These are phyloP conservation scores for Drosophila barbarae DNA, from an alignment of 2,888 invertebrate species.

Conservation along the genomic window DNA sequence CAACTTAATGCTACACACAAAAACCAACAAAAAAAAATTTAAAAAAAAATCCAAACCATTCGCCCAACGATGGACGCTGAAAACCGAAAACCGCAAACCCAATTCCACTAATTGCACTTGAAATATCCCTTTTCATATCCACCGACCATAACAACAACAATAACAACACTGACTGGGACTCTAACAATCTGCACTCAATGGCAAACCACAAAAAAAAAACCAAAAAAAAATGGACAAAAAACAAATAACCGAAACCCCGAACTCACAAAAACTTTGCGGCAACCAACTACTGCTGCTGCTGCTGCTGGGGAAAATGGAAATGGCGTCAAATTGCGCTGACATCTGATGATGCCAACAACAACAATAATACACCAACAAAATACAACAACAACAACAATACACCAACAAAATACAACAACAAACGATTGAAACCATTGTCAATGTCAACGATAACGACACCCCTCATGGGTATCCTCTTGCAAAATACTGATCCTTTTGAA, in stretches of 20 bases:
- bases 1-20: constrained; percentile 33
- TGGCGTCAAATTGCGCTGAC: constrained; percentile 78
- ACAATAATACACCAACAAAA: constrained; percentile 5
- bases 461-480: constrained; percentile 4
- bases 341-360: constrained; percentile 70
- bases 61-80: constrained; percentile 42
- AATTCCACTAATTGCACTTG: constrained; percentile 76
- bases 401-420: constrained; percentile 43
- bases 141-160: constrained; percentile 46
- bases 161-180: constrained; percentile 24
- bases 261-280: constrained; percentile 56
- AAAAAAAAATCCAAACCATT: constrained; percentile 31
- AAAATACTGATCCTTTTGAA: no score
- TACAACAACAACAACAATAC: constrained; percentile 34
- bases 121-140: constrained; percentile 70
- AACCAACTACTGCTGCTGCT: constrained; percentile 31
- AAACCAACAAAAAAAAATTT: constrained; percentile 15
- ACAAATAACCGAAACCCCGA: constrained; percentile 29
- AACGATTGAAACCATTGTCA: constrained; percentile 55
- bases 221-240: constrained; percentile 10
- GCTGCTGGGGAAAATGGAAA: constrained; percentile 63
- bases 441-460: constrained; percentile 58
- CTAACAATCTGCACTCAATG: constrained; percentile 39
- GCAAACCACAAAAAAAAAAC: constrained; percentile 42
- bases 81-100: constrained; percentile 59